Evolutionary conservation across 2,113 vertebrate species (phyloP).

Genomic region (Struthidea cinerea): DNA sequence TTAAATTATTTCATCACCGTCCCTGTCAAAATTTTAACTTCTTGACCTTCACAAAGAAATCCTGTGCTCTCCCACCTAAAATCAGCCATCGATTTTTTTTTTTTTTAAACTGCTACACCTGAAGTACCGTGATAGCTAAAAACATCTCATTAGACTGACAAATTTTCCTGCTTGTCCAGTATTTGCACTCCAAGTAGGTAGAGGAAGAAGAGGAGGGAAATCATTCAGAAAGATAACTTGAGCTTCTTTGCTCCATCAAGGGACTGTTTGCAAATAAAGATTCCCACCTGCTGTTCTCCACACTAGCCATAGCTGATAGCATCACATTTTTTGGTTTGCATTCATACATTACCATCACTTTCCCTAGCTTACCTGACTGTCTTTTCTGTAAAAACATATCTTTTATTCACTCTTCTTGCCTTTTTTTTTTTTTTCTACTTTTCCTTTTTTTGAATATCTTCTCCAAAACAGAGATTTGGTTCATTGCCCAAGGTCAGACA

Average conservation of each 20-base stretch:
- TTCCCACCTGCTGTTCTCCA: neutral
- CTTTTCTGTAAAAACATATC: neutral
- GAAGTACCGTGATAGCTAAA: neutral
- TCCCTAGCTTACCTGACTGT: neutral
- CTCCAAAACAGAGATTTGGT: neutral
- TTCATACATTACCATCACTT: neutral
- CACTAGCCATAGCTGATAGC: neutral
- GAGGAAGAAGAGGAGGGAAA: neutral
- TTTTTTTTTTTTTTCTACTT: neutral
- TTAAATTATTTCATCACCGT: constrained; percentile 52
- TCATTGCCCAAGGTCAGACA: neutral
- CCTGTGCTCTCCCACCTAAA: neutral
- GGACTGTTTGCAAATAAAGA: neutral
- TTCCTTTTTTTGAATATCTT: neutral
- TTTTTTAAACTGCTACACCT: neutral
- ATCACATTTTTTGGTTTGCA: neutral
- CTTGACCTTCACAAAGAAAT: constrained; percentile 47
- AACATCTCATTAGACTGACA: neutral
- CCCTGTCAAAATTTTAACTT: constrained; percentile 60
- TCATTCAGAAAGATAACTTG: neutral
- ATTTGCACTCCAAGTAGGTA: neutral
- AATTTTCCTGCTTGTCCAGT: neutral
- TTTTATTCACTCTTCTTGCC: neutral
- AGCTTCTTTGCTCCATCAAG: neutral
- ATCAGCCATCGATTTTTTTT: neutral